These are phyloP conservation scores for Lagria hirta DNA, from an alignment of 2,888 invertebrate species.

Conservation along the genomic window DNA sequence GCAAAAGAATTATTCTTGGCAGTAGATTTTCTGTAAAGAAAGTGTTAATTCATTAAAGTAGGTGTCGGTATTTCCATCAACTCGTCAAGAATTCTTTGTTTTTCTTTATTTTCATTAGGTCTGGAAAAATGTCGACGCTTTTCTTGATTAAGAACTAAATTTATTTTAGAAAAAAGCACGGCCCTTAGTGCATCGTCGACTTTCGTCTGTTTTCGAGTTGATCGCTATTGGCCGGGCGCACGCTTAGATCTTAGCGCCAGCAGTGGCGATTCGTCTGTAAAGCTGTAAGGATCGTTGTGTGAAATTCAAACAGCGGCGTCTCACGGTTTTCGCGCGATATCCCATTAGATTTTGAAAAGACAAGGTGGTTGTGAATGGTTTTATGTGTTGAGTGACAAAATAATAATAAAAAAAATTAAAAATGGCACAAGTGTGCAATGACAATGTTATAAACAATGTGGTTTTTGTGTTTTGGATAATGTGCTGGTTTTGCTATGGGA, in stretches of 20 bases:
- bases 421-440: conserved; percentile 7
- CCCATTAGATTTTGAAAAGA: background rate
- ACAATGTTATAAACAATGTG: conserved; percentile 28
- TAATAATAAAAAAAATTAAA: no score
- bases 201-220: conserved; percentile 39
- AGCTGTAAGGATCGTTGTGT: conserved; percentile 24
- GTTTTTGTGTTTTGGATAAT: conserved; percentile 32
- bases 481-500: conserved; percentile 30
- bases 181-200: conserved; percentile 34
- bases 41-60: no score
- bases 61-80: no score
- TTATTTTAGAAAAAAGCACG: conserved; percentile 8
- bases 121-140: conserved; percentile 13
- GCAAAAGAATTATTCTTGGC: no score
- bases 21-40: no score
- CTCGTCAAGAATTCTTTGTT: no score
- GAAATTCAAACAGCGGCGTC: conserved; percentile 10
- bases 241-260: conserved; percentile 41
- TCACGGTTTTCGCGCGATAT: conserved; percentile 13
- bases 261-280: conserved; percentile 43
- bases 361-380: conserved; percentile 9
- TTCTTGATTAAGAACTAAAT: conserved; percentile 10
- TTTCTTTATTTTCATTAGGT: conserved; percentile 5
- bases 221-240: conserved; percentile 44
- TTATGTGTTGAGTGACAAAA: conserved; percentile 7